These are phyloP conservation scores for Perizoma flavofasciatum DNA, from an alignment of 2,888 invertebrate species.

Conservation along the genomic window DNA sequence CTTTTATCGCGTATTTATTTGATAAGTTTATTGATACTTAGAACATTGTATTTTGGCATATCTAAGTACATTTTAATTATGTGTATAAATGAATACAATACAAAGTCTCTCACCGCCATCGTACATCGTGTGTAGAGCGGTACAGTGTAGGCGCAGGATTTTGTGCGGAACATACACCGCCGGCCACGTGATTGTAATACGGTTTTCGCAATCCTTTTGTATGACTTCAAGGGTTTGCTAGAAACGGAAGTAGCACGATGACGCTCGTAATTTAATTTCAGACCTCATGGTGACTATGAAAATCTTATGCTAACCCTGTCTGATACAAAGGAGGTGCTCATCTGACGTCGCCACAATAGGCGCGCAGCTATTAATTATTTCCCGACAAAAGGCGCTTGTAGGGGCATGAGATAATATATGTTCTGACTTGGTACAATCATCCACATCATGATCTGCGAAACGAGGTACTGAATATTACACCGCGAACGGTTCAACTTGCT, in stretches of 20 bases:
- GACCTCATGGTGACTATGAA: constrained; percentile 30
- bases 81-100: no score
- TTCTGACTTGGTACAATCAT: constrained; percentile 52
- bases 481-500: constrained; percentile 4
- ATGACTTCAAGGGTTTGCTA: no score
- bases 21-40: no score
- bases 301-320: constrained; percentile 42
- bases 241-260: background rate
- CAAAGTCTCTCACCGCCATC: no score
- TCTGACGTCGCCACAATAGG: constrained; percentile 56
- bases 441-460: constrained; percentile 32
- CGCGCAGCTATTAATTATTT: constrained; percentile 66
- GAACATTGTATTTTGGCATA: no score
- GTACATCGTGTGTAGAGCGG: no score
- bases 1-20: no score
- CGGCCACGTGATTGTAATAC: no score
- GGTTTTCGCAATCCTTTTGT: no score
- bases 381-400: constrained; percentile 59
- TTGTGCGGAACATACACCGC: no score
- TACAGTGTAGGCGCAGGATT: no score
- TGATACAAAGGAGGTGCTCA: constrained; percentile 58
- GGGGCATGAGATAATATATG: constrained; percentile 47
- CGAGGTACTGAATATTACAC: constrained; percentile 18
- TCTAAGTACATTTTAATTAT: no score
- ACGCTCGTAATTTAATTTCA: constrained; percentile 24